Evolutionary conservation across 2,113 vertebrate genomes (phyloP).

Genomic region (Oncorhynchus nerka): DNA sequence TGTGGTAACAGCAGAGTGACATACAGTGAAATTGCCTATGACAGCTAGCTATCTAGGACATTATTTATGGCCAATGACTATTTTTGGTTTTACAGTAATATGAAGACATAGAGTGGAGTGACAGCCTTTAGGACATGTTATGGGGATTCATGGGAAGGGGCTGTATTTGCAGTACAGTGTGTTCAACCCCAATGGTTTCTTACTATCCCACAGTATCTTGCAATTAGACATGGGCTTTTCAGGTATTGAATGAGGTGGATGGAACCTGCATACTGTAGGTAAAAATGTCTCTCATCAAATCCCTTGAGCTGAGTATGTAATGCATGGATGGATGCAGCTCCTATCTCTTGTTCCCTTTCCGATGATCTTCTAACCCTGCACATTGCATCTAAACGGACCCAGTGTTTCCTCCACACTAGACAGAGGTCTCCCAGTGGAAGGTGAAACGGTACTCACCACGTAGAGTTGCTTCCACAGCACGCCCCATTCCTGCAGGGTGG

Average conservation of each 20-base stretch:
- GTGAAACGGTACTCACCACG: conserved; percentile 80
- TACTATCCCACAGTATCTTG: conserved; percentile 14
- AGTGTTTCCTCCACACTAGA: background rate
- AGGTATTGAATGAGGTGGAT: conserved; percentile 29
- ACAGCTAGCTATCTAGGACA: conserved; percentile 43
- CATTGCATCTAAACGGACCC: background rate
- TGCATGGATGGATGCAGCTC: conserved; percentile 25
- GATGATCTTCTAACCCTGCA: background rate
- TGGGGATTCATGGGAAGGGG: conserved; percentile 38
- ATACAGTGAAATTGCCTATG: conserved; percentile 58
- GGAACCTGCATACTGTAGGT: conserved; percentile 4
- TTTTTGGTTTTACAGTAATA: conserved; percentile 31
- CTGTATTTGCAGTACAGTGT: conserved; percentile 23
- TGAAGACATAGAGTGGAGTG: conserved; percentile 34
- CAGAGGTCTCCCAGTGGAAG: background rate
- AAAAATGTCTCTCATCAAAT: conserved; percentile 20
- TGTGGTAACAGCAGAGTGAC: conserved; percentile 47
- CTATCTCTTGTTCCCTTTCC: background rate
- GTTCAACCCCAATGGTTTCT: conserved; percentile 20
- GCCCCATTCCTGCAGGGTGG: conserved; percentile 95
- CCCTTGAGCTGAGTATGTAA: background rate
- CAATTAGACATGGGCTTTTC: background rate
- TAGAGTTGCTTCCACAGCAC: conserved; percentile 96
- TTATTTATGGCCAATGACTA: conserved; percentile 49
- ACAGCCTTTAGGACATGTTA: conserved; percentile 45